Evolutionary conservation across 2,888 invertebrate genomes (phyloP).

Genomic region (Plebejus argus): DNA sequence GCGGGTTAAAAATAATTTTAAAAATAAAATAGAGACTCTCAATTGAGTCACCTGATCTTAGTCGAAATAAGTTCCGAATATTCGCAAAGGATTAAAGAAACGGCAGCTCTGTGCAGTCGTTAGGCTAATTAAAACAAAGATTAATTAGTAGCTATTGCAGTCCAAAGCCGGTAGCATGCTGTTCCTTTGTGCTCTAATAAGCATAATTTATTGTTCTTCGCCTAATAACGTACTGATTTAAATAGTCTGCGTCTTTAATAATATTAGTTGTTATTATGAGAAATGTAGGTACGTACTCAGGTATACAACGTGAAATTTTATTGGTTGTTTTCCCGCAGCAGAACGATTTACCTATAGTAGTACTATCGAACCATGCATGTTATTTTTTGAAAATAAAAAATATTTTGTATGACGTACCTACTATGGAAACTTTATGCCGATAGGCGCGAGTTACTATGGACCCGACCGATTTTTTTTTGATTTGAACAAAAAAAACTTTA

Average conservation of each 20-base stretch:
- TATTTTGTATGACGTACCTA: too few relatives aligned
- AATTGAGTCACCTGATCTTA: slow-evolving; percentile 13
- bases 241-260: slow-evolving; percentile 7
- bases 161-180: slow-evolving; percentile 50
- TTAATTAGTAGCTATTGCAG: slow-evolving; percentile 68
- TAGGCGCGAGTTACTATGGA: too few relatives aligned
- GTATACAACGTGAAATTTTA: too few relatives aligned
- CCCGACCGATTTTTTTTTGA: too few relatives aligned
- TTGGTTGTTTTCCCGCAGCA: too few relatives aligned
- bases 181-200: slow-evolving; percentile 45
- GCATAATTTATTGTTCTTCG: slow-evolving; percentile 31
- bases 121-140: slow-evolving; percentile 69
- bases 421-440: too few relatives aligned
- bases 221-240: slow-evolving; percentile 27
- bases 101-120: slow-evolving; percentile 46
- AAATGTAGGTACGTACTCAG: background rate
- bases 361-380: too few relatives aligned
- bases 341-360: too few relatives aligned
- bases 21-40: background rate
- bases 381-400: too few relatives aligned
- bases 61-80: slow-evolving; percentile 18
- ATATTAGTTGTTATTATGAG: background rate
- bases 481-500: too few relatives aligned
- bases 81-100: slow-evolving; percentile 32
- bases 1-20: background rate